Evolutionary conservation across 2,113 vertebrate genomes (phyloP).

Genomic region (Indicator indicator): DNA sequence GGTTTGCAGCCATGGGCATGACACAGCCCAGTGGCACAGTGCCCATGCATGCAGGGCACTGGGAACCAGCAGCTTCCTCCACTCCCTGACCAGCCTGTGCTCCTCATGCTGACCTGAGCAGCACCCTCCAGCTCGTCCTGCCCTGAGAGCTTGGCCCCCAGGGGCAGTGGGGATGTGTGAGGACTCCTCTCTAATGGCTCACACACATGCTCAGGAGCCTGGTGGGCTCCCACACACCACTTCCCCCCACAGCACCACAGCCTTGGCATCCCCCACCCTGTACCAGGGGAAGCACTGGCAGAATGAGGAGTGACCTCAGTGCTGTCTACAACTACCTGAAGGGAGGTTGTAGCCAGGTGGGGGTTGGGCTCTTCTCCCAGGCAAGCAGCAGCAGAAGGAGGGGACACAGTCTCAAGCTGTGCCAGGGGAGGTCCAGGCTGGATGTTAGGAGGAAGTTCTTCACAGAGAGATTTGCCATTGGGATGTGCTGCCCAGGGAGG

Average conservation of each 20-base stretch:
- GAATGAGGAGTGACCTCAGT: background rate
- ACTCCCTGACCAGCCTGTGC: background rate
- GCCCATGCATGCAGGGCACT: accelerated
- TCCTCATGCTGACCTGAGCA: background rate
- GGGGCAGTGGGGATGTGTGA: background rate
- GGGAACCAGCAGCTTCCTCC: background rate
- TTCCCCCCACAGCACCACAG: background rate
- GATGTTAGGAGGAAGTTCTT: too few relatives aligned
- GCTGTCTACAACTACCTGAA: too few relatives aligned
- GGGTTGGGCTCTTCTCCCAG: too few relatives aligned
- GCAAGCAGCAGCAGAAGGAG: too few relatives aligned
- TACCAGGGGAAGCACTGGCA: background rate
- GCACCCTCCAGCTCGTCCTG: background rate
- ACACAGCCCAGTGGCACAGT: background rate
- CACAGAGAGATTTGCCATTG: too few relatives aligned
- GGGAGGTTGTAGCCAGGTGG: too few relatives aligned
- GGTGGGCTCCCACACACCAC: background rate
- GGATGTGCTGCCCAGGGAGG: too few relatives aligned
- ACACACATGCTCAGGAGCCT: background rate
- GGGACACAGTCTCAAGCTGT: too few relatives aligned
- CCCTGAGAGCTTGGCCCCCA: background rate
- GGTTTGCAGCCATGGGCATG: background rate
- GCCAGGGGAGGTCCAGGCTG: too few relatives aligned
- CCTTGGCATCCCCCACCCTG: background rate
- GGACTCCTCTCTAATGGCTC: too few relatives aligned